phyloP scores from a whole-genome alignment of 2,113 vertebrate genomes.

The Trogon melanurus region DNA sequence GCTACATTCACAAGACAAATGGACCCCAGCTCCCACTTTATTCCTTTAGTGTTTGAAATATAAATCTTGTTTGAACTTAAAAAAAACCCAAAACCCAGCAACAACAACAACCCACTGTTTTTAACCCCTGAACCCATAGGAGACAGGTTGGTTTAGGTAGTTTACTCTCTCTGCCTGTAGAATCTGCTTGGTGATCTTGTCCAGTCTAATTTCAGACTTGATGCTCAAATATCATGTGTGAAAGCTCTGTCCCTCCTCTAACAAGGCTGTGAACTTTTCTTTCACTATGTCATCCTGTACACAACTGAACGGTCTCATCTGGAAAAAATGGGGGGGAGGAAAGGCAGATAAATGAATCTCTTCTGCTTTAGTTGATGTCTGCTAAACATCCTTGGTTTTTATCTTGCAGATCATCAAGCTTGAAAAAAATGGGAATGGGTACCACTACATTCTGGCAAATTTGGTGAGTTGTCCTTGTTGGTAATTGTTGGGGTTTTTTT shows the following conservation, averaged over 20 bases:
- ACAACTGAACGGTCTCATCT: not conserved
- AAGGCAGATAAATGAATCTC: not conserved
- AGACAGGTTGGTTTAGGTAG: not conserved
- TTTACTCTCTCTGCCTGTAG: not conserved
- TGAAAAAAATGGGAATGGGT: slow-evolving; percentile 95
- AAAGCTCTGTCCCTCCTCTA: not conserved
- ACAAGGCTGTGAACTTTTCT: not conserved
- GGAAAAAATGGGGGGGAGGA: not conserved
- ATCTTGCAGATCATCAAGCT: slow-evolving; percentile 88
- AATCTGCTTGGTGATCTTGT: not conserved
- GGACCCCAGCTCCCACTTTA: not conserved
- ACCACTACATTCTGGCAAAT: slow-evolving; percentile 98
- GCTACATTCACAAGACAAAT: not conserved
- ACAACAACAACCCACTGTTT: not conserved
- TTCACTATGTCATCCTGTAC: not conserved
- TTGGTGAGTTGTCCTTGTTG: slow-evolving; percentile 83
- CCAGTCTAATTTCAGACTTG: not conserved
- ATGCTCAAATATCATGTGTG: not conserved
- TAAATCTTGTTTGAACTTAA: not conserved
- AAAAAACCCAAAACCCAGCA: not conserved
- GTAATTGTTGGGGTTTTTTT: not conserved
- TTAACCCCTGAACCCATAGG: fast-evolving
- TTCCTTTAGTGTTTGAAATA: not conserved
- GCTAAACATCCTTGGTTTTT: slow-evolving; percentile 45
- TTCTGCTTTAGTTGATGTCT: not conserved